Evolutionary conservation across 2,113 vertebrate species (phyloP).

Genomic region (Amazona guildingii): DNA sequence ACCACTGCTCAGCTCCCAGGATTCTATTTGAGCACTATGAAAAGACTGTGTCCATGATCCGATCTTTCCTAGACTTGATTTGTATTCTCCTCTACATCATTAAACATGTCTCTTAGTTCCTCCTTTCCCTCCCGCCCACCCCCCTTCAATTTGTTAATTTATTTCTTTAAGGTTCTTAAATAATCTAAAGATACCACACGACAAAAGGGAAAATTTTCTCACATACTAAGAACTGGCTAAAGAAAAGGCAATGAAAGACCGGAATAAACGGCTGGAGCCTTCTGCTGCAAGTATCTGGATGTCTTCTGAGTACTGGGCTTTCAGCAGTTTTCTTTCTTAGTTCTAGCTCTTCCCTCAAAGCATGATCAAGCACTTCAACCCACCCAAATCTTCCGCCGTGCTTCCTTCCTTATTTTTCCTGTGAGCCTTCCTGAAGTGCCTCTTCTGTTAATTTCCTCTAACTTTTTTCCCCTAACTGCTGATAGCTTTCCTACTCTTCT

Average conservation of each 20-base stretch:
- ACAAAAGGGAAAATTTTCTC: neutral
- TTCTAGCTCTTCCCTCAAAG: neutral
- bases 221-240: neutral
- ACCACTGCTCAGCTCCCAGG: neutral
- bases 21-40: neutral
- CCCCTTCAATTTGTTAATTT: neutral
- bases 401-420: neutral
- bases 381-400: neutral
- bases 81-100: neutral
- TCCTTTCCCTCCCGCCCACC: neutral
- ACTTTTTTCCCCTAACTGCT: neutral
- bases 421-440: neutral
- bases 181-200: neutral
- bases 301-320: neutral
- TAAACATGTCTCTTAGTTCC: neutral
- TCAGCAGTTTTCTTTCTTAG: neutral
- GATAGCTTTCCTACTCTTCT: neutral
- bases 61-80: neutral
- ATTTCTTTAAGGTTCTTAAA: neutral
- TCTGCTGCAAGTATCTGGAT: neutral
- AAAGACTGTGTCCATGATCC: neutral
- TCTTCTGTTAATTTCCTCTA: neutral
- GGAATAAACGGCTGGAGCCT: neutral
- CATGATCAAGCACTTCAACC: neutral
- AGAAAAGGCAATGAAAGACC: neutral